Percentiles rank a stretch among this genome's conserved stretches.
Conservation (phyloP, 2,113 vertebrate genomes). For the Hirundichthys speculiger region DNA sequence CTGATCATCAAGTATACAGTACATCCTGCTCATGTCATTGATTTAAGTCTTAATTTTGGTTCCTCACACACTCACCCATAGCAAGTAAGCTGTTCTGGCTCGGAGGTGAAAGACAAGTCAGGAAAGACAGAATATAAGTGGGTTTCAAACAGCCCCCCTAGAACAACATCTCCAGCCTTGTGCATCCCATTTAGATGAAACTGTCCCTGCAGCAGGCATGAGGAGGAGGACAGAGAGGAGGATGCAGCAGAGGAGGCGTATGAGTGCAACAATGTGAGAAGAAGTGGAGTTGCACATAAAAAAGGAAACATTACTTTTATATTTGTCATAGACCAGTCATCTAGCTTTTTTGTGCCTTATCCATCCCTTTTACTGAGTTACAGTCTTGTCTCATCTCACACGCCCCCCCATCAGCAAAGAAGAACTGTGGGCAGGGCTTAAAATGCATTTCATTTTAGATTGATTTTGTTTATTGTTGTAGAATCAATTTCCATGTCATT, state of each 20-base stretch:
- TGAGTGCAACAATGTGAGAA: background rate
- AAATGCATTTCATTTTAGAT: no score
- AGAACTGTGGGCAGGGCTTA: background rate
- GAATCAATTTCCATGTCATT: no score
- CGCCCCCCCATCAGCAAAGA: background rate
- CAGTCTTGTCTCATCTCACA: background rate
- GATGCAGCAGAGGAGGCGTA: background rate
- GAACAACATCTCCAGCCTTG: constrained; percentile 50
- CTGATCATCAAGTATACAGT: background rate
- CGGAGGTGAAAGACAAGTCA: constrained; percentile 45
- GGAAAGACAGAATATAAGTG: constrained; percentile 43
- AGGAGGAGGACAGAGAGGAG: constrained; percentile 1
- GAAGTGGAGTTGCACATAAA: background rate
- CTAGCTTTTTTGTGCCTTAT: background rate
- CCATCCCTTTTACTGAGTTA: background rate
- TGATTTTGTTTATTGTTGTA: no score
- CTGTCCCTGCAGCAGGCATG: constrained; percentile 33
- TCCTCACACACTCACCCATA: constrained; percentile 38
- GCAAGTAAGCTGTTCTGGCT: constrained; percentile 46
- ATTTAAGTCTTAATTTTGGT: background rate
- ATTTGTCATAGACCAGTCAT: background rate
- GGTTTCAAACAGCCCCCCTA: constrained; percentile 56
- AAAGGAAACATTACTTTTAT: background rate
- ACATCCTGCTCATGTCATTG: background rate
- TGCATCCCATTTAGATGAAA: constrained; percentile 59